Base-by-base conservation (phyloP, 2,888 invertebrate genomes). In the Nemoura dubitans region DNA sequence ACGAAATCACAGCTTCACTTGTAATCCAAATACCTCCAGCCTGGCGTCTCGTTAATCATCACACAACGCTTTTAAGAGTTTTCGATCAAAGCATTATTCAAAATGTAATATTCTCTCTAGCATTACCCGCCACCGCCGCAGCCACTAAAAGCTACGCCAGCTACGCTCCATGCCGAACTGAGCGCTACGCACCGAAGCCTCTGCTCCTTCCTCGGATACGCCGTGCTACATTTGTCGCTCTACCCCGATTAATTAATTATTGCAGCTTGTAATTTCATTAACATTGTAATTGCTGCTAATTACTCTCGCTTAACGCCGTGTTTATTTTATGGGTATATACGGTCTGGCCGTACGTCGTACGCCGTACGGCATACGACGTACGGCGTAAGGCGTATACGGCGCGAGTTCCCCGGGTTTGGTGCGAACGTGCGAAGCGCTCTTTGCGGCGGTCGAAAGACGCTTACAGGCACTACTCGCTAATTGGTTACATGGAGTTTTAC, bases 181-280 rank as follows among this genome's bases (percentile, higher is more conserved):
- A 7, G 59, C 21, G 59, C 59, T 2, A 59, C 59, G 59, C 59
- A 59, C 59, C 16, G 59, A 59, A 59, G 59, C 21, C 59, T 59
- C 59, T 1, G 59, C 59, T 59, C 59, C 59, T 59, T 59, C 10
- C 59, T 59, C 59, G 1, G 78, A 78, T 78, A 78, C 28, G 85
- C 30, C 76, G 86, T 42, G 86, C 86, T 78, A 85, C 83, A 86
- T 87, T 87, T 88, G 86, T 86, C 83, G 86, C 85, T 85, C 85
- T 85, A 86, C 87, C 86, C 83, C 86, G 85, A 83, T 85, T 88
- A 87, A 88, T 88, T 88, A 88, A 88, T 88, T 88, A 88, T 88
- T 88, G 87, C 88, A 88, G 88, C 87, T 88, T 76, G 87, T 88
- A 88, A 88, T 88, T 88, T 88, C 87, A 88, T 88, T 88, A 88